Percentiles rank a stretch among this genome's conserved stretches.
Evolutionary conservation across 2,888 invertebrate genomes (phyloP).

Genomic region (Polia nebulosa): DNA sequence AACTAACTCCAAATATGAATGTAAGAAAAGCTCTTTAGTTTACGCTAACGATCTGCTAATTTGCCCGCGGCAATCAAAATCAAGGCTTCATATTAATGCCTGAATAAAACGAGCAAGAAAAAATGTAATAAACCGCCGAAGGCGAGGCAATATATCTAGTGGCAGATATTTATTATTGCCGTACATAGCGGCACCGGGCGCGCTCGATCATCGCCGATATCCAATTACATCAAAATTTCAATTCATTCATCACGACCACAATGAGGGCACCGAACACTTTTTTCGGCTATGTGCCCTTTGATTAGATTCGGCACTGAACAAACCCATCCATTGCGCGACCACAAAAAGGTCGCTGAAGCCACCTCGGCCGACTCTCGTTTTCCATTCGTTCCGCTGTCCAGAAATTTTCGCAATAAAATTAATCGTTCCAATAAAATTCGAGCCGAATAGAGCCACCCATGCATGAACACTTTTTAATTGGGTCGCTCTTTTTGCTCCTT

Average conservation of each 20-base stretch:
- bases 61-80: slow-evolving; percentile 26
- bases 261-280: slow-evolving; percentile 74
- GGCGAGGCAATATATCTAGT: slow-evolving; percentile 65
- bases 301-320: slow-evolving; percentile 84
- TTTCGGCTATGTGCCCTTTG: slow-evolving; percentile 80
- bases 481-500: slow-evolving; percentile 86
- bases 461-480: slow-evolving; percentile 91
- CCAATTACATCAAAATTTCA: slow-evolving; percentile 85
- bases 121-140: slow-evolving; percentile 54
- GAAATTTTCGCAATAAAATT: slow-evolving; percentile 90
- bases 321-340: slow-evolving; percentile 84
- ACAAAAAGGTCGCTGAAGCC: slow-evolving; percentile 84
- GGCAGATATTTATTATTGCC: slow-evolving; percentile 70
- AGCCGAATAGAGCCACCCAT: slow-evolving; percentile 87
- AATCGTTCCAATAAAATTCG: slow-evolving; percentile 90
- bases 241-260: slow-evolving; percentile 81
- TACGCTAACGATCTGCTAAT: slow-evolving; percentile 21
- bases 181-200: slow-evolving; percentile 61
- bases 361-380: slow-evolving; percentile 80
- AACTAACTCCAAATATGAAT: slow-evolving; percentile 32
- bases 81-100: slow-evolving; percentile 23
- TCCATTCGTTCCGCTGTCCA: slow-evolving; percentile 89
- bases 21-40: slow-evolving; percentile 25
- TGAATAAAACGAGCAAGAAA: slow-evolving; percentile 57
- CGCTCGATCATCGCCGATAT: slow-evolving; percentile 76